These are phyloP conservation scores for Galaxea fascicularis DNA, from an alignment of 92 coral and sea anemone species.

Conservation along the genomic window DNA sequence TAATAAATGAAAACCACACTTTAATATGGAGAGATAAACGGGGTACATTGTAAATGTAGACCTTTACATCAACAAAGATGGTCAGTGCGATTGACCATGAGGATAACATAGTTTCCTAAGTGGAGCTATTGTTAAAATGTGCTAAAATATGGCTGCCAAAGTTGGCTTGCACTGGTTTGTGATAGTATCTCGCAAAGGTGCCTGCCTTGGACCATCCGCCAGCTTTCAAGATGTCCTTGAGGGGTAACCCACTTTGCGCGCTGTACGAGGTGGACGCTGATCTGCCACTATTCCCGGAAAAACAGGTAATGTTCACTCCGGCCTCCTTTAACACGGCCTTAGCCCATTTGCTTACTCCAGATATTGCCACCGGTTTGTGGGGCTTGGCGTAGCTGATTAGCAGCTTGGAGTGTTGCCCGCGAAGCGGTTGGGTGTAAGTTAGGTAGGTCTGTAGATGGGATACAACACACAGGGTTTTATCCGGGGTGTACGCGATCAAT, in stretches of 20 bases:
- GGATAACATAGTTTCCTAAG: constrained; percentile 10
- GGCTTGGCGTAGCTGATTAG: constrained; percentile 26
- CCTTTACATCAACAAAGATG: constrained; percentile 1
- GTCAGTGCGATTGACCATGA: constrained; percentile 10
- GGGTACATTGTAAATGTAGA: background rate
- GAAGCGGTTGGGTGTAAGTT: constrained; percentile 2
- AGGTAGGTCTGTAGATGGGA: constrained; percentile 7
- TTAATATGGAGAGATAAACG: too few species aligned
- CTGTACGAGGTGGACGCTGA: too few species aligned
- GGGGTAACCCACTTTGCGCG: background rate
- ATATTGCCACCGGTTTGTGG: constrained; percentile 20
- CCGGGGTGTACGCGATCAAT: constrained; percentile 20
- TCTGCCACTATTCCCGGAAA: too few species aligned
- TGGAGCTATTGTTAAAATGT: constrained; percentile 4
- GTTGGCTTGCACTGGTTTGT: constrained; percentile 1
- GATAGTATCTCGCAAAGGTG: constrained; percentile 33
- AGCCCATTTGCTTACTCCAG: constrained; percentile 19
- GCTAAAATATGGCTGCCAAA: constrained; percentile 15
- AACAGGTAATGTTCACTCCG: too few species aligned
- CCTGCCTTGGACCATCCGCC: constrained; percentile 29
- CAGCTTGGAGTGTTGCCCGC: constrained; percentile 2
- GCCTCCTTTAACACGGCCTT: too few species aligned
- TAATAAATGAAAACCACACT: background rate
- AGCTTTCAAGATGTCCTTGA: constrained; percentile 32
- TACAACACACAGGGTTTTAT: constrained; percentile 37